Base-by-base conservation (phyloP, 2,797 vertebrate species). In the Hypotaenidia okinawae region DNA sequence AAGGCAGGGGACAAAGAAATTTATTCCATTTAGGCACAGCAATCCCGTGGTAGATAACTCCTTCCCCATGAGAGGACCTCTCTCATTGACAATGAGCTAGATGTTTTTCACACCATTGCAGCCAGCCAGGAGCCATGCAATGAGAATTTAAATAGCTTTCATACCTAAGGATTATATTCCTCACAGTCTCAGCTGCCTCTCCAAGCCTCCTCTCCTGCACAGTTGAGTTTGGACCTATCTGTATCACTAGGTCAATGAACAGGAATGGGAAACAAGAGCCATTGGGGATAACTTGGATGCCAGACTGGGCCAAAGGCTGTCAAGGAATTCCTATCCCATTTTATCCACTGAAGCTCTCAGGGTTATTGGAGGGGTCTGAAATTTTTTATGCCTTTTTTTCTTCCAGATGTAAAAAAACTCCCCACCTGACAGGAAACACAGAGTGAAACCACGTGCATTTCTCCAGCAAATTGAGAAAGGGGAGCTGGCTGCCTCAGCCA, bases 21-120 rank as follows among this genome's bases (percentile, higher is more conserved):
- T 30, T 41, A 45, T 69, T 73, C 30, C 11, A 13, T n/a, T 76
- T 82, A 80, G 25, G 54, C 17, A 45, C 37, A 85, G 25, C 13
- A 58, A 15, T 41, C 19, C 28, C 35, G 5, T 13, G 22, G 19
- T 12, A 85, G n/a, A 61, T 13, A 5, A 68, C 35, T 81, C 55
- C 41, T 55, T 66, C 21, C 18, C 9, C 0, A 0, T 4, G 6
- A 24, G 10, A 82, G 5, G 5, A 61, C 13, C 17, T 21, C 63
- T 62, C 58, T 67, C 30, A 4, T 0, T 52, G 35, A 72, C 32
- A 13, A 78, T 73, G 58, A 87, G 64, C 22, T 23, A 62, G 11
- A 18, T 10, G 66, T 81, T 81, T 59, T 75, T 35, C 43, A 74
- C 62, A 47, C 12, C 19, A 66, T 12, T 3, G 1, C 37, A 69